Evolutionary conservation across 1,140 invertebrate genomes (phyloP).

Genomic region (Microplitis mediator): DNA sequence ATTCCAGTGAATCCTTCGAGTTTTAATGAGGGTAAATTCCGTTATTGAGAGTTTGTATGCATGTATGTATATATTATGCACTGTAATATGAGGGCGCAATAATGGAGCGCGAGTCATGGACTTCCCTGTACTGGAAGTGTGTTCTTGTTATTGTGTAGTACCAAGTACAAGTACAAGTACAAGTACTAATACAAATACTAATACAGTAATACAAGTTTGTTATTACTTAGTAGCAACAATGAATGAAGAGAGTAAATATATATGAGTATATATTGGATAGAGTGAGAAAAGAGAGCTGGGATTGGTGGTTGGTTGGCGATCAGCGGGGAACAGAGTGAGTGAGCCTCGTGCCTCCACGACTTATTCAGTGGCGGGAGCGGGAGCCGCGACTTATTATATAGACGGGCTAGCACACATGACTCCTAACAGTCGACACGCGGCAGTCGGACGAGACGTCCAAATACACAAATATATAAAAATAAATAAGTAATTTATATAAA

Average conservation of each 20-base stretch:
- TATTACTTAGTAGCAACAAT: too few species aligned
- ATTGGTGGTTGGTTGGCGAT: background rate
- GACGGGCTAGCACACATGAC: conserved; percentile 43
- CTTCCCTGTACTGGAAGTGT: too few species aligned
- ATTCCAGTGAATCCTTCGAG: background rate
- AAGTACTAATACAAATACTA: too few species aligned
- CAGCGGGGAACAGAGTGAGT: background rate
- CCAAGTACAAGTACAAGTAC: too few species aligned
- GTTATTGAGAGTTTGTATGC: background rate
- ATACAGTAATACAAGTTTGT: too few species aligned
- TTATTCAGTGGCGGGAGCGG: conserved; percentile 29
- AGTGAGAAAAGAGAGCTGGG: background rate
- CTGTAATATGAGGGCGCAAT: too few species aligned
- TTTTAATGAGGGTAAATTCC: background rate
- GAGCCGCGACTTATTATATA: conserved; percentile 45
- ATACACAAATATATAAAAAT: conserved; percentile 4
- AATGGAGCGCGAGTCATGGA: too few species aligned
- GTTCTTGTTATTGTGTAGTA: too few species aligned
- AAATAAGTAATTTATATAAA: background rate
- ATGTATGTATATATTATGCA: background rate
- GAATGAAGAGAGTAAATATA: too few species aligned
- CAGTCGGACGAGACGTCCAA: conserved; percentile 37
- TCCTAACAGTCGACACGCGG: conserved; percentile 56
- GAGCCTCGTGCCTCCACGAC: conserved; percentile 20
- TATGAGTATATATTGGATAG: background rate